Evolutionary conservation across 2,113 vertebrate species (phyloP), one percentile per base, ranked within the genome.

Genomic region (Pelecanoides urinatrix): DNA sequence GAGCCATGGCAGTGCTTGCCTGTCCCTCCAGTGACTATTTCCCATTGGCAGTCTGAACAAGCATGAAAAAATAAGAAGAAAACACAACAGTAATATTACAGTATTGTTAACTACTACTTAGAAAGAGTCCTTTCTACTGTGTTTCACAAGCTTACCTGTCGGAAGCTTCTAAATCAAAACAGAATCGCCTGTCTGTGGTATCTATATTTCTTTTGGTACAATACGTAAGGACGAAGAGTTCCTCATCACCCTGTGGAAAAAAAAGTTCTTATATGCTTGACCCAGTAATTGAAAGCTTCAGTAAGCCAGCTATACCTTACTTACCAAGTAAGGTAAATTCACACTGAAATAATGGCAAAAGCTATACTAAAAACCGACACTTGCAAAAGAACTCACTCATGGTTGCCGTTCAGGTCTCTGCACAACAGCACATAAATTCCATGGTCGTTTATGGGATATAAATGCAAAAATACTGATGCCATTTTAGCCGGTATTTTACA

Each of bases 131-230:
- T 53, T 77, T 67, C 26, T 18, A 29, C 29, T 13, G 16, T 36
- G 73, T 76, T 86, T 56, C n/a, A 58, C 0, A 6, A 89, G 95
- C 94, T 96, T 98, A 99, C 99, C 99, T 98, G 96, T 99, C 99
- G 74, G 98, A 98, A 94, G 99, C 98, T 97, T 99, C 99, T 3
- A 99, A 98, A 49, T 99, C 99, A 84, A 99, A 98, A 96, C 99
- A 99, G 98, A 99, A 99, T 72, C 99, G 97, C 88, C 99, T 98
- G 97, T 99, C 99, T 77, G 98, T 98, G 50, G 98, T 97, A 92
- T 99, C 99, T 40, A 96, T 96, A 1, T 98, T 98, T 98, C 99
- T 99, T 95, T 98, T 99, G 68, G 98, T 96, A 66, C 99, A 99
- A 25, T 99, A 99, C 1, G 98, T 99, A 61, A 99, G 97, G 50